Percentiles rank a stretch among this genome's conserved stretches.
Evolutionary conservation across 2,888 invertebrate genomes (phyloP).

Genomic region (Strigamia crassipes): DNA sequence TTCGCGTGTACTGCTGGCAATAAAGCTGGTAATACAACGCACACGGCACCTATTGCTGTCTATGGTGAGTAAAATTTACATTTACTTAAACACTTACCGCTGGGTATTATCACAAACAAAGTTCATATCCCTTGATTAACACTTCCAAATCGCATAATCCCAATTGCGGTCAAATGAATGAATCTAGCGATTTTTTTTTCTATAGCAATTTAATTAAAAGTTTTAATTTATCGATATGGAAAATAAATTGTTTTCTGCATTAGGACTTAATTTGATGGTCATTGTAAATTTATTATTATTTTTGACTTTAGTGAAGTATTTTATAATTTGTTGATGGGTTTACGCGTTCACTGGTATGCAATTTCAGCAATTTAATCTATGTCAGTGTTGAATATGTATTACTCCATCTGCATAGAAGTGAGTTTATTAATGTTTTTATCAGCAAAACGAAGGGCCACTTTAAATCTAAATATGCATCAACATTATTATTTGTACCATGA

Average conservation of each 20-base stretch:
- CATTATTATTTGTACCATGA: not conserved
- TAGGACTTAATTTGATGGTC: no score
- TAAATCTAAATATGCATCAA: not conserved
- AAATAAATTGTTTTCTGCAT: no score
- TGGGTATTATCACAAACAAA: not conserved
- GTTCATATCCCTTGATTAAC: not conserved
- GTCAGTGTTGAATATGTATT: not conserved
- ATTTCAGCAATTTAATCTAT: not conserved
- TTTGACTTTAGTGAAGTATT: no score
- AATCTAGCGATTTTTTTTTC: no score
- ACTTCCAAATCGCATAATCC: no score
- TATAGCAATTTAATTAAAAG: no score
- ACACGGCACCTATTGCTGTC: conserved; percentile 83
- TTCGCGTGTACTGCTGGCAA: conserved; percentile 85
- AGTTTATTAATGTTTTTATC: not conserved
- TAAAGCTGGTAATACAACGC: conserved; percentile 81
- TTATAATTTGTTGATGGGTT: no score
- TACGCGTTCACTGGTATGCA: not conserved
- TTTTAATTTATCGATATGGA: no score
- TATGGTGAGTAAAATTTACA: conserved; percentile 61
- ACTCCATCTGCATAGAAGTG: not conserved
- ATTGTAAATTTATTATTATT: no score
- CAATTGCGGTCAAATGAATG: no score
- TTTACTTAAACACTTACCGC: not conserved
- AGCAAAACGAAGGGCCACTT: not conserved